These are phyloP conservation scores for Chloroclysta siterata DNA, from an alignment of 2,888 invertebrate genomes.

Conservation along the genomic window DNA sequence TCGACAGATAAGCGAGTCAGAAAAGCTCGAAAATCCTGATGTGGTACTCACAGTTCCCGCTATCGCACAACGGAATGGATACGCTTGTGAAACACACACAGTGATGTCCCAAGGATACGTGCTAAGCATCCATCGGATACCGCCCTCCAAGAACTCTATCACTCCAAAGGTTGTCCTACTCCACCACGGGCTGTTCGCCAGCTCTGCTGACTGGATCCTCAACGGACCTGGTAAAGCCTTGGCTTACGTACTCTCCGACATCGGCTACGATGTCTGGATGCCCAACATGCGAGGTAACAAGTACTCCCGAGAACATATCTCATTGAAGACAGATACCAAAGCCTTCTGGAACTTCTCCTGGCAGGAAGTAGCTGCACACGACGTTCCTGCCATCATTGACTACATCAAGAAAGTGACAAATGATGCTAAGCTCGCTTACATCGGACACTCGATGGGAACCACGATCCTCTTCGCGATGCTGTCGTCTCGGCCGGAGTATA, in stretches of 20 bases:
- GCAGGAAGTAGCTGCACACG: constrained; percentile 94
- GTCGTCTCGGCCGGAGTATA: constrained; percentile 87
- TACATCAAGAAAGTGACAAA: constrained; percentile 75
- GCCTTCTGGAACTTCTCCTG: constrained; percentile 91
- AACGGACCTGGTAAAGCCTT: constrained; percentile 87
- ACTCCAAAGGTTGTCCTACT: constrained; percentile 83
- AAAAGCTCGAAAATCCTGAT: constrained; percentile 64
- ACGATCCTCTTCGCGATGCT: constrained; percentile 90
- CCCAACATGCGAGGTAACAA: constrained; percentile 93
- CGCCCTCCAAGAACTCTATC: constrained; percentile 72
- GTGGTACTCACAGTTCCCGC: constrained; percentile 66
- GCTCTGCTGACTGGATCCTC: constrained; percentile 92
- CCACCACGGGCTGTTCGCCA: constrained; percentile 92
- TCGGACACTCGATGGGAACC: constrained; percentile 97
- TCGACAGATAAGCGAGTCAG: constrained; percentile 44
- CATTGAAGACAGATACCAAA: constrained; percentile 80
- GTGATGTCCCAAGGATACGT: constrained; percentile 93
- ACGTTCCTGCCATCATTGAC: constrained; percentile 94
- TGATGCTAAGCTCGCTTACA: constrained; percentile 84
- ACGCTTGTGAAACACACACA: constrained; percentile 88
- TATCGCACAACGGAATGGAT: constrained; percentile 83
- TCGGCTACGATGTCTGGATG: constrained; percentile 92
- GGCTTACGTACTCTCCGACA: constrained; percentile 88
- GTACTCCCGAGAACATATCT: constrained; percentile 88
- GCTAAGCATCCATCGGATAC: constrained; percentile 92